phyloP scores from a whole-genome alignment of 2,113 vertebrate genomes.

The Apaloderma vittatum region DNA sequence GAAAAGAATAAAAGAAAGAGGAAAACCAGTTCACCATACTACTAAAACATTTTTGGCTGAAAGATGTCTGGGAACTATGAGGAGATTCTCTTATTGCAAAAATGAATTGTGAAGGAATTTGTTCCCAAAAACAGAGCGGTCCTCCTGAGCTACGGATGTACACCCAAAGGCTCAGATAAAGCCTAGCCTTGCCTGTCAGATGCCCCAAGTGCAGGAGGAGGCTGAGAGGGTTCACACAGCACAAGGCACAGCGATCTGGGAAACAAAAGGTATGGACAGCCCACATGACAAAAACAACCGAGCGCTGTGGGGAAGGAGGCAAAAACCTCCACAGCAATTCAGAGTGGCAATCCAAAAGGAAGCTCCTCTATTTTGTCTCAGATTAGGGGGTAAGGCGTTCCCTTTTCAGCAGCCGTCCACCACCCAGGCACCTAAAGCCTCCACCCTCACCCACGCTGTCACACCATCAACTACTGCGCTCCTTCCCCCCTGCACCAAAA shows the following conservation, averaged over 20 bases:
- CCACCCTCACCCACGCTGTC: not conserved
- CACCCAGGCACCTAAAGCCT: not conserved
- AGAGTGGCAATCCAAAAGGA: not conserved
- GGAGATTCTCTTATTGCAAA: conserved; percentile 62
- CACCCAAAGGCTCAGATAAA: not conserved
- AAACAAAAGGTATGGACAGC: not conserved
- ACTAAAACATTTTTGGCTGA: conserved; percentile 32
- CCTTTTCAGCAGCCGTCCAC: not conserved
- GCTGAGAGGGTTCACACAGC: not conserved
- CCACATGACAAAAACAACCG: not conserved
- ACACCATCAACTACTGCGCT: not conserved
- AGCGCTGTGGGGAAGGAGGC: not conserved
- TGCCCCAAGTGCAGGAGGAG: not conserved
- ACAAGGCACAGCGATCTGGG: conserved; percentile 21
- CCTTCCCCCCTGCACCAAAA: not conserved
- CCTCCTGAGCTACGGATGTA: not conserved
- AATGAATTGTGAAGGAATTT: conserved; percentile 11
- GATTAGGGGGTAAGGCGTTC: not conserved
- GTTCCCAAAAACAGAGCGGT: not conserved
- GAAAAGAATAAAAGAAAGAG: not conserved
- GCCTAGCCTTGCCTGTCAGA: not conserved
- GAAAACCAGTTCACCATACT: not conserved
- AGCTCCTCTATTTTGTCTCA: not conserved
- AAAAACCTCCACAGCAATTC: not conserved
- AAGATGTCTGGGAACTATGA: not conserved